These are phyloP conservation scores for Capra hircus DNA, from an alignment of 2,113 vertebrate genomes.

Conservation along the genomic window DNA sequence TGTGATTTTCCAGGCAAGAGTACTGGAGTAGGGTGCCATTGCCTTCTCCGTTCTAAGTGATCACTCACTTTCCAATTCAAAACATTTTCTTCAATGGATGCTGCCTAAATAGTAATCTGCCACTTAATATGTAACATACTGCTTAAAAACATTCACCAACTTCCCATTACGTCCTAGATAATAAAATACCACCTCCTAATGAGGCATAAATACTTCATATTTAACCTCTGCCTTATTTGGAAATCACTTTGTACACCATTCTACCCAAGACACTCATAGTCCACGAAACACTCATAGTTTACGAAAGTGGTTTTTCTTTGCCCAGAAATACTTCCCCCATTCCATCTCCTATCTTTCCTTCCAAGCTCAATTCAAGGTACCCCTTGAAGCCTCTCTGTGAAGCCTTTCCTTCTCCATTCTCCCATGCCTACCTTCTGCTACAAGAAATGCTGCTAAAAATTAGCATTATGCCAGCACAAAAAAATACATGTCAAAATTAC, in stretches of 20 bases:
- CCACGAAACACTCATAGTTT: background rate
- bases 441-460: background rate
- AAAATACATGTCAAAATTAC: background rate
- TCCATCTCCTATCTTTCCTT: background rate
- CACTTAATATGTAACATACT: background rate
- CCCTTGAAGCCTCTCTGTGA: background rate
- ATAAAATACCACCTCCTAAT: background rate
- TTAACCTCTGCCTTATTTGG: background rate
- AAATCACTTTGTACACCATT: background rate
- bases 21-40: background rate
- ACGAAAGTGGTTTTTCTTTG: background rate
- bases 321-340: background rate
- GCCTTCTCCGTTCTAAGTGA: background rate
- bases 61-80: background rate
- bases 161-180: background rate
- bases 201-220: background rate
- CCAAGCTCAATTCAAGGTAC: background rate
- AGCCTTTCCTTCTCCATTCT: background rate
- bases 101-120: background rate
- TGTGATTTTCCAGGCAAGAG: too few species aligned
- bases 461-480: background rate
- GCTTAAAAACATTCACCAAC: background rate
- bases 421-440: background rate
- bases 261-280: background rate
- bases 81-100: background rate